phyloP scores from a whole-genome alignment of 2,113 vertebrate genomes.

The Ceyx melanurus region DNA sequence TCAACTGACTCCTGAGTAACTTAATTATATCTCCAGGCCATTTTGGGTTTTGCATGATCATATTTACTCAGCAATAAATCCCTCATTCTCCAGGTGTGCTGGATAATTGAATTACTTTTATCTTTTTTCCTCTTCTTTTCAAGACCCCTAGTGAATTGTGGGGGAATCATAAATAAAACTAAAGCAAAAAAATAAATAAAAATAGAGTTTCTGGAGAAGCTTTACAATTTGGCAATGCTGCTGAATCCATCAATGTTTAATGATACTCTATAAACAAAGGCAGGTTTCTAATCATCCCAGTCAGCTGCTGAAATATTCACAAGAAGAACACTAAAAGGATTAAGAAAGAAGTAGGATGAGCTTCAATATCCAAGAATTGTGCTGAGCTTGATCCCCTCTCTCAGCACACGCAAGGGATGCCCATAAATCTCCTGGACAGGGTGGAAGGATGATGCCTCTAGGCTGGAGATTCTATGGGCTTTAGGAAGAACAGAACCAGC shows the following conservation, averaged over 20 bases:
- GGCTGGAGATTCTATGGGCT: background rate
- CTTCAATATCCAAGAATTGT: background rate
- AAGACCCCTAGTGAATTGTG: background rate
- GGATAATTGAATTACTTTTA: background rate
- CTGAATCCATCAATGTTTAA: slow-evolving; percentile 52
- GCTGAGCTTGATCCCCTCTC: background rate
- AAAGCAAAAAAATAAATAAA: background rate
- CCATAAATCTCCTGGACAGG: background rate
- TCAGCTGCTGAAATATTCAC: slow-evolving; percentile 55
- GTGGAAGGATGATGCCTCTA: background rate
- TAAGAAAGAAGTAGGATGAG: background rate
- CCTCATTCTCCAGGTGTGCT: slow-evolving; percentile 1
- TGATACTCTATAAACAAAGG: slow-evolving; percentile 23
- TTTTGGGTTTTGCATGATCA: background rate
- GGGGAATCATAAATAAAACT: background rate
- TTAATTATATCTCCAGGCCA: background rate
- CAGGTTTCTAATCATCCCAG: background rate
- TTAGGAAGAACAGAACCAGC: background rate
- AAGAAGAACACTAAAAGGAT: slow-evolving; percentile 27
- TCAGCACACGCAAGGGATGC: background rate
- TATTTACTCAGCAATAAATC: slow-evolving; percentile 26
- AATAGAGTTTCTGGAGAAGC: background rate
- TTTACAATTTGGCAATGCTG: background rate
- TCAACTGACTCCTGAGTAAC: slow-evolving; percentile 6
- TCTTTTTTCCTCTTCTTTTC: background rate